Percentiles rank a stretch among this genome's conserved stretches.
These are phyloP conservation scores for Pomacea canaliculata DNA, from an alignment of 2,888 invertebrate species.

Conservation along the genomic window DNA sequence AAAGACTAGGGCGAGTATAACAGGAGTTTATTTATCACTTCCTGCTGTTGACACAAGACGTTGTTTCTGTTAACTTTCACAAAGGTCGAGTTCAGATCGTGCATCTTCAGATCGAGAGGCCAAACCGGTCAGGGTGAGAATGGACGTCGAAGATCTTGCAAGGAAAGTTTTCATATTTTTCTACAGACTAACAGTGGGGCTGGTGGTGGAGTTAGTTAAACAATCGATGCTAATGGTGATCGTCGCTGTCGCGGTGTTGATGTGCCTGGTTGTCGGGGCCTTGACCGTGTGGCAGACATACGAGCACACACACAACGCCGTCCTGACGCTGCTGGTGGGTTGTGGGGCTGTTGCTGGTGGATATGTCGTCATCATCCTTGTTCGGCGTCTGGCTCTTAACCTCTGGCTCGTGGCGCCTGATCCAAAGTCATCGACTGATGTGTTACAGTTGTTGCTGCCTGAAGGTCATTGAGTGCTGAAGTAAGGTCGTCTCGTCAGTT, in stretches of 20 bases:
- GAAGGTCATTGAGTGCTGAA: background rate
- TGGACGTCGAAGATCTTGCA: no score
- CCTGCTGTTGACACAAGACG: no score
- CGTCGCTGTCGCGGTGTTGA: background rate
- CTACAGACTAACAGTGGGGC: background rate
- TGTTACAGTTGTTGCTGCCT: background rate
- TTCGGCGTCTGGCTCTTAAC: background rate
- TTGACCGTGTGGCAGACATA: background rate
- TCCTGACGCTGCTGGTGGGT: background rate
- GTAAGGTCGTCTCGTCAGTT: no score
- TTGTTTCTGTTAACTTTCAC: no score
- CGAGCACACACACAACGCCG: background rate
- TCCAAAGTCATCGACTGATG: background rate
- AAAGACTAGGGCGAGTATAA: no score
- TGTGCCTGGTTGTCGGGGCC: background rate
- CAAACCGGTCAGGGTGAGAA: no score
- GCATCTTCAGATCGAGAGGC: no score
- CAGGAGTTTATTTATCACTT: no score
- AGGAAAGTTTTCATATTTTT: background rate
- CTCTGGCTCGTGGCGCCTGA: background rate
- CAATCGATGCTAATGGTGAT: no score
- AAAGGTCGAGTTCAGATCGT: no score
- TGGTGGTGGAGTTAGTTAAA: background rate
- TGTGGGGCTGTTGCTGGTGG: background rate
- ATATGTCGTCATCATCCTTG: background rate